Conservation (phyloP, 2,797 vertebrate genomes). For the Pristis pectinata region DNA sequence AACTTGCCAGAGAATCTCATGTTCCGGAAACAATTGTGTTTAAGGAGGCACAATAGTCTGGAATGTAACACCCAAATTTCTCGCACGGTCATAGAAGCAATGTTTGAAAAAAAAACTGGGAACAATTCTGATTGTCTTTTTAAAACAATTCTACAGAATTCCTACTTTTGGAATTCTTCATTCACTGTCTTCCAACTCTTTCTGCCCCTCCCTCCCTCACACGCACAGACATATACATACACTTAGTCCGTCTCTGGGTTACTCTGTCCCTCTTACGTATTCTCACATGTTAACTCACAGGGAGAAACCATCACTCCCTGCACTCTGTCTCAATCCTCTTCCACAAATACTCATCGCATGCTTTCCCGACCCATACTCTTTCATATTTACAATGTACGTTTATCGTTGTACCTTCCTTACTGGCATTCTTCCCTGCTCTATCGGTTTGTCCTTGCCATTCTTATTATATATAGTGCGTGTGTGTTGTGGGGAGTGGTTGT, state of each 20-base stretch:
- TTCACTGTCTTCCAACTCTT: no score
- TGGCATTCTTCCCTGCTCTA: not conserved
- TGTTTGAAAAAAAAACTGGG: not conserved
- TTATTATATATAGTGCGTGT: not conserved
- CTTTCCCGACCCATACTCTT: not conserved
- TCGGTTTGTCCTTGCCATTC: no score
- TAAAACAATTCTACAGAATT: not conserved
- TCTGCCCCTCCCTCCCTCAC: no score
- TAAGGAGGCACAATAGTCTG: not conserved
- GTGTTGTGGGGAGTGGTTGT: no score
- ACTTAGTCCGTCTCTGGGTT: no score
- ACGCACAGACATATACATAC: not conserved
- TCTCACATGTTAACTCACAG: no score
- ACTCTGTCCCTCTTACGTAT: no score
- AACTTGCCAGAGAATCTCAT: not conserved
- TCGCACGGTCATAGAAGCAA: no score
- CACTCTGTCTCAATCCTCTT: not conserved
- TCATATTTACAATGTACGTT: no score
- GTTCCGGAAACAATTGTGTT: constrained; percentile 11
- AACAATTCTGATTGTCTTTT: not conserved
- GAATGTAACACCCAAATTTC: not conserved
- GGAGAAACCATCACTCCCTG: not conserved
- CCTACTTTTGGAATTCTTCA: not conserved
- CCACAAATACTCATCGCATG: not conserved
- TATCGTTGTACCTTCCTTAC: not conserved